phyloP scores from a whole-genome alignment of 1,140 invertebrate genomes.

The Patella vulgata region DNA sequence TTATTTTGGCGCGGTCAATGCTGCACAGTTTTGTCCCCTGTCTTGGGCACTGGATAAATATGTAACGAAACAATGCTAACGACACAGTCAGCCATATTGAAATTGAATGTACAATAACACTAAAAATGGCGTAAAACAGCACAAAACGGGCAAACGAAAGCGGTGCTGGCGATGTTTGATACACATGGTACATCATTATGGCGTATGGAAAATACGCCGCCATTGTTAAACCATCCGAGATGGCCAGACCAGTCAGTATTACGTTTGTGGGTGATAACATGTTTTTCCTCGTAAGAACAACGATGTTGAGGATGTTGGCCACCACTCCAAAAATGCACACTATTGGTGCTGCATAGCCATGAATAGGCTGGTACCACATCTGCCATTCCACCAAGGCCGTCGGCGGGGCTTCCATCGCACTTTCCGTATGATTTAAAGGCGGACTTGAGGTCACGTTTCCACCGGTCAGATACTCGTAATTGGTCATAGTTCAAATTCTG shows the following conservation, averaged over 20 bases:
- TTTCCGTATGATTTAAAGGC: too few relatives aligned
- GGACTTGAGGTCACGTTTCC: too few relatives aligned
- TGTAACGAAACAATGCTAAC: constrained; percentile 85
- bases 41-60: constrained; percentile 60
- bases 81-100: constrained; percentile 94
- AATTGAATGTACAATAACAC: constrained; percentile 87
- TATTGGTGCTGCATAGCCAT: constrained; percentile 76
- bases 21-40: constrained; percentile 79
- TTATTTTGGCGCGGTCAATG: constrained; percentile 77
- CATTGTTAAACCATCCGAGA: constrained; percentile 89
- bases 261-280: constrained; percentile 84
- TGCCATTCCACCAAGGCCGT: constrained; percentile 40
- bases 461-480: too few relatives aligned
- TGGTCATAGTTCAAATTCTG: too few relatives aligned
- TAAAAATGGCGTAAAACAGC: constrained; percentile 72
- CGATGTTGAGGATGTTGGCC: constrained; percentile 89
- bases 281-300: constrained; percentile 87
- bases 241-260: constrained; percentile 84
- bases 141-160: constrained; percentile 49
- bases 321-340: constrained; percentile 90
- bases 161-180: constrained; percentile 44
- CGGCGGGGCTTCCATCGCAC: constrained; percentile 8
- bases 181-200: constrained; percentile 57
- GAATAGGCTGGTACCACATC: constrained; percentile 68
- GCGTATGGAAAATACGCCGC: constrained; percentile 61